Base-by-base conservation (phyloP, 2,888 invertebrate genomes). In the Apoda limacodes region DNA sequence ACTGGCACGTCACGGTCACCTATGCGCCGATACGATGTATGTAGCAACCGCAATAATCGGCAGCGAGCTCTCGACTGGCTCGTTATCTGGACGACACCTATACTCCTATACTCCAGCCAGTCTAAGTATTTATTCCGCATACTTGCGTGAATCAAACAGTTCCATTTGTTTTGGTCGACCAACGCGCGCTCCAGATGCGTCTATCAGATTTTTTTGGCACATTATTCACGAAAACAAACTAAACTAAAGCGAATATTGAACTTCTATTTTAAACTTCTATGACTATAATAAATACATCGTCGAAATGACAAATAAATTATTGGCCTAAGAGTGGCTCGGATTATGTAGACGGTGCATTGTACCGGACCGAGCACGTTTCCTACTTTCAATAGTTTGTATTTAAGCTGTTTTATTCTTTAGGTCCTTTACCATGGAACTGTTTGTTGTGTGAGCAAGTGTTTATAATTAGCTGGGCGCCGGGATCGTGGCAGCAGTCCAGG, bases 11-110 rank as follows among this genome's bases (percentile, higher is more conserved):
- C n/a, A n/a, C n/a, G n/a, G n/a, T n/a, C n/a, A n/a, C n/a, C n/a
- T n/a, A n/a, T n/a, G n/a, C n/a, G n/a, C n/a, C n/a, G n/a, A n/a
- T n/a, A n/a, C n/a, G n/a, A n/a, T 2, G 15, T 56, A 50, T 52
- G 55, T 59, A 60, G 59, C 72, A 69, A 74, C 78, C 78, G 75
- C 66, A 67, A 76, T 76, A 70, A 75, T 64, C 76, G 72, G 53
- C 60, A 54, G 75, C 70, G 67, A 63, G 67, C 63, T 68, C 64
- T 59, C 69, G 71, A 78, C 78, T 78, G 76, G 63, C 69, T 58
- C 56, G 66, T 74, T 78, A 76, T 76, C 72, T 66, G 55, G 42
- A 50, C 64, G 58, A 67, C 66, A 68, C 68, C 68, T 71, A 67
- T 70, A 67, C 65, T 70, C 66, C n/a, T n/a, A n/a, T n/a, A n/a